Evolutionary conservation across 2,888 invertebrate species (phyloP).

Genomic region (Drymonia ruficornis): DNA sequence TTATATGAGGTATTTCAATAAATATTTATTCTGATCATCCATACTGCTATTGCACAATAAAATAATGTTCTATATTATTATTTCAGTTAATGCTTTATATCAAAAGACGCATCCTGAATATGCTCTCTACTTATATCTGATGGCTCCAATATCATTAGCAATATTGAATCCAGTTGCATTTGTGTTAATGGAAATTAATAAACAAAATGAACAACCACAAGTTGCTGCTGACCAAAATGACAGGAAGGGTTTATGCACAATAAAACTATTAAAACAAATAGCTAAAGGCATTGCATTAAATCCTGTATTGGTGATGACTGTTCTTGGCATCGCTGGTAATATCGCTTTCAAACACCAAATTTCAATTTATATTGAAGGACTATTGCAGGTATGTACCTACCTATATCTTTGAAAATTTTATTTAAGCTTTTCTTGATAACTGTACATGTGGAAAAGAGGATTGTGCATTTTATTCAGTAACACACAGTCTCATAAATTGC

Average conservation of each 20-base stretch:
- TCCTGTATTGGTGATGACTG: slow-evolving; percentile 96
- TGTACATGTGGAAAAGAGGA: no score
- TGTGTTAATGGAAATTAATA: slow-evolving; percentile 93
- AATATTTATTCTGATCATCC: background rate
- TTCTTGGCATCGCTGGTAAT: slow-evolving; percentile 95
- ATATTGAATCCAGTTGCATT: slow-evolving; percentile 97
- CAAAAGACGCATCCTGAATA: slow-evolving; percentile 94
- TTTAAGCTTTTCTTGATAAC: no score
- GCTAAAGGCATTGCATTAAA: slow-evolving; percentile 92
- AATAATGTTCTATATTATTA: background rate
- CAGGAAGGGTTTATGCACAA: slow-evolving; percentile 51
- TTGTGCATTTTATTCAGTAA: no score
- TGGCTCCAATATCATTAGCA: slow-evolving; percentile 97
- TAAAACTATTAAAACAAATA: slow-evolving; percentile 75
- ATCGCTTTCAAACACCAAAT: slow-evolving; percentile 91
- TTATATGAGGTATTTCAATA: no score
- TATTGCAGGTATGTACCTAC: slow-evolving; percentile 87
- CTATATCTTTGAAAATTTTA: no score
- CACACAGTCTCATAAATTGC: no score
- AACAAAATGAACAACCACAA: slow-evolving; percentile 70
- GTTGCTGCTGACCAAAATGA: slow-evolving; percentile 41
- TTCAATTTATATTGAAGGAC: slow-evolving; percentile 89
- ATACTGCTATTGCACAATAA: no score
- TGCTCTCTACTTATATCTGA: slow-evolving; percentile 94
- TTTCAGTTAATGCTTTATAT: slow-evolving; percentile 93